These are phyloP conservation scores for Mimas tiliae DNA, from an alignment of 2,888 invertebrate species.

Conservation along the genomic window DNA sequence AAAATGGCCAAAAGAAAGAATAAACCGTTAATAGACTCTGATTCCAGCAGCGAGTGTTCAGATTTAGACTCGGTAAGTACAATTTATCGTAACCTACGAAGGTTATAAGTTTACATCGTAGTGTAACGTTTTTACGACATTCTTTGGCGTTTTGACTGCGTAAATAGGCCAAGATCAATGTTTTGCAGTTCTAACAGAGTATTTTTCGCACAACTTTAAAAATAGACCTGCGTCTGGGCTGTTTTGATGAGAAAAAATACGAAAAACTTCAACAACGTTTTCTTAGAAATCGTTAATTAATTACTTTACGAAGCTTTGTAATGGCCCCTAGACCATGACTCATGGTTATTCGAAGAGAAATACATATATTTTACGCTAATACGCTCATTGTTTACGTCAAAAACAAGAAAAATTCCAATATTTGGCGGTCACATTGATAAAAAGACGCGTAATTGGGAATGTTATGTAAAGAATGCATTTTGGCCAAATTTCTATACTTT, in stretches of 20 bases:
- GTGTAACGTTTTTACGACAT: conserved; percentile 64
- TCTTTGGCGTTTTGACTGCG: conserved; percentile 69
- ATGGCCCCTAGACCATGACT: conserved; percentile 42
- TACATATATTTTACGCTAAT: conserved; percentile 17
- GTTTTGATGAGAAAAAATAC: conserved; percentile 22
- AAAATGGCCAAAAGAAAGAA: conserved; percentile 94
- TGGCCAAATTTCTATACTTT: conserved; percentile 1
- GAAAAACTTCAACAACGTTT: conserved; percentile 39
- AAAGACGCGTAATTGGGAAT: conserved; percentile 12
- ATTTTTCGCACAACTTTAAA: conserved; percentile 53
- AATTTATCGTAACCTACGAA: conserved; percentile 46
- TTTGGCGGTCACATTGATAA: conserved; percentile 20
- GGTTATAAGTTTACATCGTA: conserved; percentile 58
- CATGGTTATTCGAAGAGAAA: conserved; percentile 37
- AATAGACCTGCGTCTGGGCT: conserved; percentile 33
- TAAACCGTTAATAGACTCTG: conserved; percentile 92
- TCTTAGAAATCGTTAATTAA: conserved; percentile 40
- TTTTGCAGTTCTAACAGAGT: conserved; percentile 57
- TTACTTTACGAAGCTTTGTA: conserved; percentile 43
- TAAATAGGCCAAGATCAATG: conserved; percentile 77
- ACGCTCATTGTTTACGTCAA: conserved; percentile 1
- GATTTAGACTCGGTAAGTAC: conserved; percentile 93
- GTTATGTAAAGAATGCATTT: conserved; percentile 27
- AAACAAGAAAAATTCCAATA: background rate
- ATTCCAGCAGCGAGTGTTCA: conserved; percentile 92